A percentile compares a stretch with the other conserved stretches of the same genome.
Conservation (phyloP, 1,140 invertebrate genomes). For the Epicauta chinensis region DNA sequence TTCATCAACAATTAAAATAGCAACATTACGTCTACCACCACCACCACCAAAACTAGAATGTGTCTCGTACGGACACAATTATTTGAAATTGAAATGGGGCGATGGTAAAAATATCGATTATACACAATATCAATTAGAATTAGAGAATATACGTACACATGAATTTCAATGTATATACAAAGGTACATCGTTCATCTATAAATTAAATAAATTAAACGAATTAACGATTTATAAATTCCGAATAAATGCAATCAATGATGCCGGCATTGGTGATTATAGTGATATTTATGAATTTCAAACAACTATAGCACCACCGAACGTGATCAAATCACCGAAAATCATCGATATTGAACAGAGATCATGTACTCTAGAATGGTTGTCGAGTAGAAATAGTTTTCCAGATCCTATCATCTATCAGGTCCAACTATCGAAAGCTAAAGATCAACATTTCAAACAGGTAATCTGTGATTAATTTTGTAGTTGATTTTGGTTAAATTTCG, state of each 20-base stretch:
- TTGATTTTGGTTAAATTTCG: not conserved
- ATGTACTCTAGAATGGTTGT: conserved; percentile 53
- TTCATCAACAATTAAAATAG: conserved; percentile 45
- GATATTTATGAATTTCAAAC: conserved; percentile 62
- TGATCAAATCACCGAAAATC: conserved; percentile 61
- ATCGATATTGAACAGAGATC: conserved; percentile 43
- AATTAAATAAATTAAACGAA: conserved; percentile 75
- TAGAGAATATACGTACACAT: conserved; percentile 57
- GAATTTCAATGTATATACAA: conserved; percentile 73
- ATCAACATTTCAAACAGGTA: conserved; percentile 57
- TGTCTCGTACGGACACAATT: conserved; percentile 65
- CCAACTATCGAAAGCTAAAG: conserved; percentile 55
- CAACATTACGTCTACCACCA: conserved; percentile 65
- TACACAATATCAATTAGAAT: conserved; percentile 73
- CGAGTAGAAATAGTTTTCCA: conserved; percentile 45
- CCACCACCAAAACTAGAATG: conserved; percentile 67
- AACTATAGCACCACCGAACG: conserved; percentile 67
- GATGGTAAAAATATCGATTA: conserved; percentile 60
- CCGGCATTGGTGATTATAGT: conserved; percentile 73
- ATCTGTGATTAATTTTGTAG: conserved; percentile 1
- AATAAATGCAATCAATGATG: conserved; percentile 76
- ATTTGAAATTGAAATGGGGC: conserved; percentile 80
- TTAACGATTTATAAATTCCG: conserved; percentile 71
- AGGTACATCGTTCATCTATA: conserved; percentile 66
- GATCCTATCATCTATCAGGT: conserved; percentile 60